Evolutionary conservation across 2,888 invertebrate species (phyloP), one percentile per base, ranked within the genome.

Genomic region (Trisateles emortualis): DNA sequence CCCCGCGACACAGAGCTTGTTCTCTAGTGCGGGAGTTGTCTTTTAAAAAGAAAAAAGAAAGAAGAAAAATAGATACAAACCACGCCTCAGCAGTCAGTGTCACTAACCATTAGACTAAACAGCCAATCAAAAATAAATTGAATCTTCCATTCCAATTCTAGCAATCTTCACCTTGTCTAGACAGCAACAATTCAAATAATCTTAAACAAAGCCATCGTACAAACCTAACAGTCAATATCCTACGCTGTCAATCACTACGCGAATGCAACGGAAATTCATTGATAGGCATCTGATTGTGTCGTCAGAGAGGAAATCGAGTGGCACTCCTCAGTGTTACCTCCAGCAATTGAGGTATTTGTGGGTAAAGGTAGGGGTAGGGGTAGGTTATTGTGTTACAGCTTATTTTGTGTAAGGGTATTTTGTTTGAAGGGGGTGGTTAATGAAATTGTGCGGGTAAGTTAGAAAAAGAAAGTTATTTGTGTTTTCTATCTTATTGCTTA

Each of bases 281-380:
- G 75, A 81, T 81, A 67, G 78, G 64, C 54, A 68, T 51, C 64
- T 78, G 83, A 78, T 80, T 83, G 82, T 80, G 80, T 81, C 68
- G 57, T 55, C 52, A 54, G n/a, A 4, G 46, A 64, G 81, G 82
- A 81, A 83, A 81, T 73, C 49, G 52, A 57, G 36, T 41, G 56
- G 64, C 69, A 17, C 74, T 72, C 73, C 53, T 44, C 40, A 44
- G 33, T 40, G 44, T 38, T 49, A 9, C 35, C 5, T 16, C 35
- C 5, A 16, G 43, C 42, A 47, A 54, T 55, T 41, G 46, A 46
- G 50, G 50, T 45, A 50, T 50, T 50, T 46, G 40, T 39, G 10
- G 42, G 19, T 36, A 19, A 13, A 35, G 30, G 32, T 33, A 42
- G 53, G 54, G 49, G 22, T 26, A 16, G 30, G 38, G 44, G 43